phyloP scores from a whole-genome alignment of 2,113 vertebrate species.

The Pseudolaguvia tuberculata region DNA sequence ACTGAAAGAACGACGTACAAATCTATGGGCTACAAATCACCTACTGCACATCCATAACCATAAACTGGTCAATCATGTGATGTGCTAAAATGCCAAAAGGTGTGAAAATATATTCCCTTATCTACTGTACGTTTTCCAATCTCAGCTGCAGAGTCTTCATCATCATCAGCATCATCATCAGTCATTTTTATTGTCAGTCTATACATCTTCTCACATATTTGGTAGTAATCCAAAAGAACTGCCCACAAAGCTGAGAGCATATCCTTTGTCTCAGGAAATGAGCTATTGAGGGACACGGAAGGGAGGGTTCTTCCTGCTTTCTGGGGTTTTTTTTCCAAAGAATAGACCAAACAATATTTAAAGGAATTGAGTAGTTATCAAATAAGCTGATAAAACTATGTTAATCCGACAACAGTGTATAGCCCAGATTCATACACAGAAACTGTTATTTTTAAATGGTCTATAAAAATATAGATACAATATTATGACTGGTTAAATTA shows the following conservation, averaged over 20 bases:
- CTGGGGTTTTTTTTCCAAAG: conserved; percentile 34
- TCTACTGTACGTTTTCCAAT: neutral
- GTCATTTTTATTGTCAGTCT: neutral
- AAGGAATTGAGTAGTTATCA: conserved; percentile 21
- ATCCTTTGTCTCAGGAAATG: conserved; percentile 45
- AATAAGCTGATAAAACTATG: neutral
- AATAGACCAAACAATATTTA: conserved; percentile 46
- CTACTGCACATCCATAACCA: neutral
- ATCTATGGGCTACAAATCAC: neutral
- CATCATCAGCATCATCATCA: neutral
- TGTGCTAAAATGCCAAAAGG: neutral
- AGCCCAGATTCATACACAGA: too few species aligned
- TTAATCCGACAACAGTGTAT: neutral
- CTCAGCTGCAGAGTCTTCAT: neutral
- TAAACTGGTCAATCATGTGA: neutral
- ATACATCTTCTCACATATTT: neutral
- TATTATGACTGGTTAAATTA: too few species aligned
- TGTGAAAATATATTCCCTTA: neutral
- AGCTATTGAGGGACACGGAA: conserved; percentile 58
- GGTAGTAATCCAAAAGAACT: conserved; percentile 21
- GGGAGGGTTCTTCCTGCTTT: conserved; percentile 60
- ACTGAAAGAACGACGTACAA: neutral
- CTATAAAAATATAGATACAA: too few species aligned
- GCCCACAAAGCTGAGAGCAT: conserved; percentile 9
- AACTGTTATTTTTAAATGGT: too few species aligned